Evolutionary conservation across 2,797 vertebrate genomes (phyloP).

Genomic region (Pristis pectinata): DNA sequence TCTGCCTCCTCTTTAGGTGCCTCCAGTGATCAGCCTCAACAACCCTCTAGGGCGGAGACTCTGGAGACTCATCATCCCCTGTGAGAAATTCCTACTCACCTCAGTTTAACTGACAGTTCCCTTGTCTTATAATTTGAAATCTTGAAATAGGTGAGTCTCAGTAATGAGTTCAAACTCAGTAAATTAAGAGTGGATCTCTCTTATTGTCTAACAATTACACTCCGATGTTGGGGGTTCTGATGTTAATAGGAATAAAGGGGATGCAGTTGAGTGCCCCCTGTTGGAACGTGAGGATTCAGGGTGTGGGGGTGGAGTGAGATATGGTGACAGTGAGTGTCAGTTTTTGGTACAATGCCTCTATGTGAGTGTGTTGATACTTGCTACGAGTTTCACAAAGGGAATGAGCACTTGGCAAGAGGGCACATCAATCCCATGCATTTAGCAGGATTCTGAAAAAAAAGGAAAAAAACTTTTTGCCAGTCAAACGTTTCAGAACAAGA

Average conservation of each 20-base stretch:
- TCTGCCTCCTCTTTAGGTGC: no score
- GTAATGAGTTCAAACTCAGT: background rate
- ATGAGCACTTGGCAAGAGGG: background rate
- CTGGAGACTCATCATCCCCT: background rate
- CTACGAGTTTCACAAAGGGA: background rate
- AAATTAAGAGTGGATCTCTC: background rate
- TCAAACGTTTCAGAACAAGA: background rate
- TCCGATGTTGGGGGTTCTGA: background rate
- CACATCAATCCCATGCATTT: background rate
- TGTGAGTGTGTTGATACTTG: background rate
- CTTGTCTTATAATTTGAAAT: no score
- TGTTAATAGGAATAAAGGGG: background rate
- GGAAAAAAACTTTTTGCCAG: background rate
- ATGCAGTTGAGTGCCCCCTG: background rate
- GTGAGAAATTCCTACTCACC: no score
- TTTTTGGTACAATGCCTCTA: background rate
- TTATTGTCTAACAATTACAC: background rate
- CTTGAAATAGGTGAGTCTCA: no score
- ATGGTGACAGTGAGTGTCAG: background rate
- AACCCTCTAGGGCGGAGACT: no score
- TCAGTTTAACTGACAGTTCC: no score
- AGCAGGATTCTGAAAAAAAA: background rate
- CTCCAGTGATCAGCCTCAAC: no score
- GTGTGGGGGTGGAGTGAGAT: background rate
- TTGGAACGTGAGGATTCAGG: background rate